phyloP scores from a whole-genome alignment of 2,797 vertebrate species.

The Allobates femoralis region DNA sequence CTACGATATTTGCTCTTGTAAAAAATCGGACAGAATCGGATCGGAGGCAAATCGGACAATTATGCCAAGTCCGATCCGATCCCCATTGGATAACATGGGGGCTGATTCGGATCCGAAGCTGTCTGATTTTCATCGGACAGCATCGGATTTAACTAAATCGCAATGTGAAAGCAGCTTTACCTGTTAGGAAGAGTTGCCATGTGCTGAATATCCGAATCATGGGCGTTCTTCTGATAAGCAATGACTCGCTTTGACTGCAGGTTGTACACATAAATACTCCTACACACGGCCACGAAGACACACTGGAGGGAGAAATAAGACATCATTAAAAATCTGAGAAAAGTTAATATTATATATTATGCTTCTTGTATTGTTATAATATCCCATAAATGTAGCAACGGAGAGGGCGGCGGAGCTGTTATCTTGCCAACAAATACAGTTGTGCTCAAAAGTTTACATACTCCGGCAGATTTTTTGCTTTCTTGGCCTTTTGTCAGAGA shows the following conservation, averaged over 20 bases:
- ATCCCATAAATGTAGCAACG: background rate
- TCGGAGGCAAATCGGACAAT: no score
- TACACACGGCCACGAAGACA: conserved; percentile 90
- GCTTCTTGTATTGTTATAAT: background rate
- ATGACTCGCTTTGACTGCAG: conserved; percentile 84
- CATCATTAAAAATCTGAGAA: background rate
- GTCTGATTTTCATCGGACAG: no score
- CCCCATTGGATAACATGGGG: no score
- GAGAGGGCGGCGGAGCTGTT: background rate
- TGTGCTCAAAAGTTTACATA: no score
- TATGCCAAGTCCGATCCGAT: no score
- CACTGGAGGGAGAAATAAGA: conserved; percentile 70
- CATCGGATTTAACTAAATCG: no score
- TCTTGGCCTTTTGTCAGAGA: no score
- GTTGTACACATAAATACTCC: conserved; percentile 92
- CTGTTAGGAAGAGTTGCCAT: conserved; percentile 84
- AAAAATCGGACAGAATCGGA: no score
- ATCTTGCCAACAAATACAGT: background rate
- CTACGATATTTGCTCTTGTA: no score
- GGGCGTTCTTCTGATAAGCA: conserved; percentile 90
- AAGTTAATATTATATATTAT: background rate
- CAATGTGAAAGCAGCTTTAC: no score
- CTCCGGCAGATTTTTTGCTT: no score
- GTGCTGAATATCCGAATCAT: conserved; percentile 91
- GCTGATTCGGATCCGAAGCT: no score